These are phyloP conservation scores for Cryptophagus acutangulus DNA, from an alignment of 2,888 invertebrate species.

Conservation along the genomic window DNA sequence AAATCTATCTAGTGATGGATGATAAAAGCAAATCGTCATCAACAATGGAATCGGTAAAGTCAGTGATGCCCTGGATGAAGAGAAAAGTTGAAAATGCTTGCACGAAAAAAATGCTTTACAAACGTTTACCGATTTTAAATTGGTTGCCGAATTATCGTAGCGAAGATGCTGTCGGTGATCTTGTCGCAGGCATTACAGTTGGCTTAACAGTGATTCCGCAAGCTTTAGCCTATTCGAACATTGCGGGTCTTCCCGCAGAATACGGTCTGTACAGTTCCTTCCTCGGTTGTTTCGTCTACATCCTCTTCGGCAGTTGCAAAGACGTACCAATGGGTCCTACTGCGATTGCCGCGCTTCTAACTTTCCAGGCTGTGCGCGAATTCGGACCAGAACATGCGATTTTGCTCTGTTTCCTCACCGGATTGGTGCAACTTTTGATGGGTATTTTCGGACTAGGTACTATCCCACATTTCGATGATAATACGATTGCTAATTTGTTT, in stretches of 20 bases:
- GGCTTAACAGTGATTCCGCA: slow-evolving; percentile 92
- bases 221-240: slow-evolving; percentile 70
- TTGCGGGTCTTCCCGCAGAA: slow-evolving; percentile 70
- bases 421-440: slow-evolving; percentile 73
- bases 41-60: slow-evolving; percentile 43
- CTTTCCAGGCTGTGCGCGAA: slow-evolving; percentile 69
- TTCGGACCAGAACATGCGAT: slow-evolving; percentile 65
- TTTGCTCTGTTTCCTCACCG: slow-evolving; percentile 70
- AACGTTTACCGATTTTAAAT: slow-evolving; percentile 65
- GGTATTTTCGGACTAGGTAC: slow-evolving; percentile 75
- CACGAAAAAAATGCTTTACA: slow-evolving; percentile 68
- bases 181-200: slow-evolving; percentile 80
- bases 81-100: slow-evolving; percentile 50
- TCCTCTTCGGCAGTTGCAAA: slow-evolving; percentile 85
- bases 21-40: slow-evolving; percentile 31
- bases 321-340: slow-evolving; percentile 92
- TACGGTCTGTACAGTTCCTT: slow-evolving; percentile 91
- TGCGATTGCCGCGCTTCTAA: slow-evolving; percentile 84
- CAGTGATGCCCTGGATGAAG: slow-evolving; percentile 43
- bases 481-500: too few relatives aligned
- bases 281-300: slow-evolving; percentile 85
- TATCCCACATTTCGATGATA: too few relatives aligned
- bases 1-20: slow-evolving; percentile 26
- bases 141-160: slow-evolving; percentile 79
- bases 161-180: slow-evolving; percentile 75